These are phyloP conservation scores for Aporrectodea caliginosa DNA, from an alignment of 1,140 invertebrate species.

Conservation along the genomic window DNA sequence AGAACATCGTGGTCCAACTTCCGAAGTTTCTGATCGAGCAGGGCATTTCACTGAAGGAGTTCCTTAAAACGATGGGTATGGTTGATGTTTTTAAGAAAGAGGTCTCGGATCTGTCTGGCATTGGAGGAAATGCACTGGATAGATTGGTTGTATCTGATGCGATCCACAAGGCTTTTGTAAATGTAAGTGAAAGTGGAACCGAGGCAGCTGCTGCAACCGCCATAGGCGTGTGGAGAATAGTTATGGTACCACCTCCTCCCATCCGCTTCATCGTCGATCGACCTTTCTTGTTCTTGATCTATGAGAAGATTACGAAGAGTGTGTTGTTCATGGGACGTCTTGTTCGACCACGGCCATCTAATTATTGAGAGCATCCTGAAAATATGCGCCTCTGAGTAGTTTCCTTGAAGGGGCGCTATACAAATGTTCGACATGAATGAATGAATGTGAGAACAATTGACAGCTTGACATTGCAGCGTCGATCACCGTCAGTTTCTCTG, in stretches of 20 bases:
- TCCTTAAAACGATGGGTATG: conserved; percentile 14
- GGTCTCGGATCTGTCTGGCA: not conserved
- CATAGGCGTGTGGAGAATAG: conserved; percentile 3
- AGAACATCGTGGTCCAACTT: conserved; percentile 44
- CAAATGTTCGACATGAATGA: no score
- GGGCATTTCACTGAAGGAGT: conserved; percentile 6
- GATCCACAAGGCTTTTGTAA: conserved; percentile 30
- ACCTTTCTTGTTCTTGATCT: conserved; percentile 21
- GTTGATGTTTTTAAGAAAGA: conserved; percentile 4
- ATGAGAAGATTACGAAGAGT: not conserved
- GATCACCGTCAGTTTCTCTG: no score
- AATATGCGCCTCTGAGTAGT: no score
- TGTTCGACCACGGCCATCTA: not conserved
- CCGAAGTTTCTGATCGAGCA: conserved; percentile 64
- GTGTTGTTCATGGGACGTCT: conserved; percentile 18
- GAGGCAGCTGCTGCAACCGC: conserved; percentile 31
- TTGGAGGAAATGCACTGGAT: not conserved
- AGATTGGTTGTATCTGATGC: conserved; percentile 30
- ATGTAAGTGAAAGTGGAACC: conserved; percentile 29
- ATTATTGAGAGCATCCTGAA: not conserved
- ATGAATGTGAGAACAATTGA: no score
- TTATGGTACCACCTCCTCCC: not conserved
- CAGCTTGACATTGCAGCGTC: no score
- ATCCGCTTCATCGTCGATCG: not conserved
- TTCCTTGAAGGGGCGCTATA: no score